Base-by-base conservation (phyloP, 2,888 invertebrate genomes). In the Hololepta plana region DNA sequence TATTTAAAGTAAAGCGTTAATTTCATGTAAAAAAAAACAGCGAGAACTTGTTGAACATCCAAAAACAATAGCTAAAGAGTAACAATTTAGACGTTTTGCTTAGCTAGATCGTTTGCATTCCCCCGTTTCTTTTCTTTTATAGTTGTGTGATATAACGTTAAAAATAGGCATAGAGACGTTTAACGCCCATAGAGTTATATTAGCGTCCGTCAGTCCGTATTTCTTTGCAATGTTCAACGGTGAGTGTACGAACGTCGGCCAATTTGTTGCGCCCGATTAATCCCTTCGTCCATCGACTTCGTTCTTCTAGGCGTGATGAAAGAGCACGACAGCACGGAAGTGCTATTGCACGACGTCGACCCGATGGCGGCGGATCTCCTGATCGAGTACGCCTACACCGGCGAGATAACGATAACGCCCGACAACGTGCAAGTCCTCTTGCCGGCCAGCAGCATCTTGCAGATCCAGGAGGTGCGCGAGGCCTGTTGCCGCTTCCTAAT, bases 221-320 rank as follows among this genome's bases (percentile, higher is more conserved):
- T 79, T 79, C 57, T 71, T 72, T 54, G 76, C 77, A 34, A 72
- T 72, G 72, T 72, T 72, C 41, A 70, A 69, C 36, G 65, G 69
- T 65, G 50, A 57, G 58, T 52, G n/a, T n/a, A n/a, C n/a, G n/a
- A n/a, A n/a, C n/a, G n/a, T n/a, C n/a, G n/a, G n/a, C n/a, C n/a
- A n/a, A n/a, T n/a, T n/a, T n/a, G n/a, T n/a, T n/a, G n/a, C n/a
- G n/a, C n/a, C n/a, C n/a, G n/a, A n/a, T n/a, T n/a, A n/a, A n/a
- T n/a, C n/a, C n/a, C n/a, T n/a, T n/a, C n/a, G n/a, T n/a, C n/a
- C n/a, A n/a, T n/a, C n/a, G n/a, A 7, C 12, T 3, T 21, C 7
- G 15, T 31, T 28, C 23, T 31, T 35, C 3, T 40, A 67, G 66
- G 60, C 43, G 64, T 65, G 38, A 59, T 60, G 67, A 66, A 55